Conservation (phyloP, 2,797 vertebrate species). For the Aselliscus stoliczkanus region DNA sequence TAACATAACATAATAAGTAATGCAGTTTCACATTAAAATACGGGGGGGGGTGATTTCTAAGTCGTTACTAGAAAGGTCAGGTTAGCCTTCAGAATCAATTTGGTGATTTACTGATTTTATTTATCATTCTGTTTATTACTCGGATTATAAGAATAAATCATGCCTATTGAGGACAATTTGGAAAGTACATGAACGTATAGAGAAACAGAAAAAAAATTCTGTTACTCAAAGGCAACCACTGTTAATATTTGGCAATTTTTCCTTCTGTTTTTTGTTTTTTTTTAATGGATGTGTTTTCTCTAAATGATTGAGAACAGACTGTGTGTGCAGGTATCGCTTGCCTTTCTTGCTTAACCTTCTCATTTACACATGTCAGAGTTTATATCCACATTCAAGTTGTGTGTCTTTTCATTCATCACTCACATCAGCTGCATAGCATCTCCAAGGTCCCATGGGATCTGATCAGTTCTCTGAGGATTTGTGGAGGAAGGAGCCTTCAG, state of each 20-base stretch:
- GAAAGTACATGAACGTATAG: neutral
- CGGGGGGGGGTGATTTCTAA: neutral
- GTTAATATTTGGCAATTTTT: neutral
- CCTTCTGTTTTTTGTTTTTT: neutral
- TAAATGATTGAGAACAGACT: neutral
- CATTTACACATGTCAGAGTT: neutral
- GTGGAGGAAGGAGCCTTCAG: neutral
- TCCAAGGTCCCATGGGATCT: neutral
- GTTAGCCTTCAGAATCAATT: neutral
- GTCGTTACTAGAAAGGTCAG: neutral
- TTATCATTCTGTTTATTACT: slow-evolving; percentile 35
- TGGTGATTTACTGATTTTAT: neutral
- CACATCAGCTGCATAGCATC: neutral
- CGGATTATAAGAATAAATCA: neutral
- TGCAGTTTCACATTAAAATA: neutral
- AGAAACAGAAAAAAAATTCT: slow-evolving; percentile 2
- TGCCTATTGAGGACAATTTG: neutral
- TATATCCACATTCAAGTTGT: neutral
- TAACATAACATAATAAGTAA: neutral
- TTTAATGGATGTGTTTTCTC: neutral
- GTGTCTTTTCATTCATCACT: neutral
- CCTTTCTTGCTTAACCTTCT: neutral
- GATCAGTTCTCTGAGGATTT: neutral
- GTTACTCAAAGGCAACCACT: neutral
- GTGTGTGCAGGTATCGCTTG: neutral